Evolutionary conservation across 2,797 vertebrate genomes (phyloP), one percentile per base, ranked within the genome.

Genomic region (Lacerta viridis): DNA sequence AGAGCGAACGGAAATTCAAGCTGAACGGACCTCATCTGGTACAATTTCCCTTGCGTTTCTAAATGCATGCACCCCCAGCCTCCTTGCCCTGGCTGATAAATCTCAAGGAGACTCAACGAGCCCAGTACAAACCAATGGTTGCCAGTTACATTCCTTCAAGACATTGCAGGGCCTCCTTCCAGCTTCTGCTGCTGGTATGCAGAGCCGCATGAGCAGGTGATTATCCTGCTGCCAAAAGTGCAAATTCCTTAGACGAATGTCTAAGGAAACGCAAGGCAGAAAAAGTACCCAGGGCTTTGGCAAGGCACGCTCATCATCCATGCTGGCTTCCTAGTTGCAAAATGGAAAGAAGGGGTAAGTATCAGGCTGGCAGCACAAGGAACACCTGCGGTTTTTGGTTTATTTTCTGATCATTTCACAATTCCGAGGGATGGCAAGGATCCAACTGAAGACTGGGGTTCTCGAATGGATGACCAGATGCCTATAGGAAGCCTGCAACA

Each of bases 261-360:
- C 50, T 50, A 64, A 46, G 93, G 90, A 93, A 94, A 91, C 9
- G 59, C 86, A 86, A 89, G 91, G 87, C 59, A 90, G 91, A 66
- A 90, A 91, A 43, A 87, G 0, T 64, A 77, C 43, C 77, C 75
- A 43, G 75, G 94, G 94, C 92, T 90, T 94, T 94, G 93, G 93
- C 93, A 94, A 46, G 82, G 2, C 15, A 41, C 3, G 23, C 8
- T 27, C 15, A 74, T 4, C n/a, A 6, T 61, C 81, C 50, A 23
- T n/a, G 20, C 92, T 89, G 88, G 86, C 91, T 90, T 86, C 81
- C 80, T 88, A 87, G 93, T 43, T 93, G 90, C 91, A 94, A 7
- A 36, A 72, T 13, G 71, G 71, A 33, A 20, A 72, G n/a, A 15
- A 5, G 71, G 4, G 71, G n/a, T 13, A 7, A 72, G 6, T 33